Percentiles rank a stretch among this genome's conserved stretches.
phyloP scores from a whole-genome alignment of 2,888 invertebrate species.

The Megaustenia siamemsis region DNA sequence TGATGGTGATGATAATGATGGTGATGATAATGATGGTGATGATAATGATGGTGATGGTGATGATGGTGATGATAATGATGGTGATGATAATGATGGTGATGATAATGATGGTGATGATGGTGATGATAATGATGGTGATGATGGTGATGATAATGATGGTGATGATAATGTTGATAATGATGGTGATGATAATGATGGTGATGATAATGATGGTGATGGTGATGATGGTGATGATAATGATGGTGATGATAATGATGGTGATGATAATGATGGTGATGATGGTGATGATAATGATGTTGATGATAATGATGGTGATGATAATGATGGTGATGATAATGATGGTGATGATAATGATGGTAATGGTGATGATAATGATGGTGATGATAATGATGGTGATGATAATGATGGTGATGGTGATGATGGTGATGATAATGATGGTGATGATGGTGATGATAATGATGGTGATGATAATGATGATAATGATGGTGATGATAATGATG shows the following conservation, averaged over 20 bases:
- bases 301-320: conserved; percentile 39
- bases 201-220: conserved; percentile 9
- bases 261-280: conserved; percentile 42
- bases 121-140: not conserved
- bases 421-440: not conserved
- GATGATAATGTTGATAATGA: conserved; percentile 18
- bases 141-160: conserved; percentile 26
- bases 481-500: conserved; percentile 24
- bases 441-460: conserved; percentile 14
- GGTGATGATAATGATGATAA: not conserved
- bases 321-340: conserved; percentile 36
- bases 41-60: conserved; percentile 40
- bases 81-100: not conserved
- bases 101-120: conserved; percentile 11
- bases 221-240: conserved; percentile 36
- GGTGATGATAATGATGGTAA: conserved; percentile 40
- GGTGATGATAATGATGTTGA: conserved; percentile 41
- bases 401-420: conserved; percentile 7
- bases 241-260: conserved; percentile 40
- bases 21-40: conserved; percentile 31
- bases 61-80: conserved; percentile 41
- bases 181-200: too few species aligned
- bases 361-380: conserved; percentile 40
- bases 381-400: conserved; percentile 36
- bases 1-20: conserved; percentile 41